Conservation (phyloP, 92 coral and sea anemone species). For the Palythoa heliodiscus region DNA sequence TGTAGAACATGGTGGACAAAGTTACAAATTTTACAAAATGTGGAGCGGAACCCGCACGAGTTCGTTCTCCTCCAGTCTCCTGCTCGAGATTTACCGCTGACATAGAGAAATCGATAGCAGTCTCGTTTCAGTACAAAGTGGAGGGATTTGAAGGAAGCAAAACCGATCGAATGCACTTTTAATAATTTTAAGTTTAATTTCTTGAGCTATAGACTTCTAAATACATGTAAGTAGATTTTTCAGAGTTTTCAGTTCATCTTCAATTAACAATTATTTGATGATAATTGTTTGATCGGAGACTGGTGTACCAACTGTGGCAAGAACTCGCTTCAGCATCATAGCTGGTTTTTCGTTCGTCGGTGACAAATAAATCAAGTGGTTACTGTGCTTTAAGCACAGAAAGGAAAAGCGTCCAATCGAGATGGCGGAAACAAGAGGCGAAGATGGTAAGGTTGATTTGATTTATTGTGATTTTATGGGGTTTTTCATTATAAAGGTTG, state of each 20-base stretch:
- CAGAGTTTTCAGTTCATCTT: background rate
- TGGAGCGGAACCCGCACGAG: too few relatives aligned
- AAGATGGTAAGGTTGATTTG: constrained; percentile 24
- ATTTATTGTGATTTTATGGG: background rate
- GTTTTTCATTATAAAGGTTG: background rate
- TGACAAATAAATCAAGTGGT: constrained; percentile 28
- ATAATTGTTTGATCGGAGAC: background rate
- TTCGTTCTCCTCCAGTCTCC: too few relatives aligned
- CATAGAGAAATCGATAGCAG: constrained; percentile 6
- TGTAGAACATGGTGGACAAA: too few relatives aligned
- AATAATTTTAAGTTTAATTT: constrained; percentile 13
- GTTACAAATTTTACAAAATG: too few relatives aligned
- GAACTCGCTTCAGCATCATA: constrained; percentile 28
- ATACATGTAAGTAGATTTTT: background rate
- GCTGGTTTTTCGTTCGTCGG: background rate
- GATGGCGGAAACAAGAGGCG: constrained; percentile 39
- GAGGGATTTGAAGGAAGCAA: background rate
- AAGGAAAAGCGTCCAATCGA: background rate
- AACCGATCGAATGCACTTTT: background rate
- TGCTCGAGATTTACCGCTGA: constrained; percentile 21
- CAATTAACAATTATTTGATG: background rate
- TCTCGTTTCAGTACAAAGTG: constrained; percentile 10
- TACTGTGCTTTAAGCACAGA: constrained; percentile 9
- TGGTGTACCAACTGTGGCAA: background rate
- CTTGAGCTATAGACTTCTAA: background rate